Conservation (phyloP, 2,888 invertebrate genomes). For the Andrena praecox region DNA sequence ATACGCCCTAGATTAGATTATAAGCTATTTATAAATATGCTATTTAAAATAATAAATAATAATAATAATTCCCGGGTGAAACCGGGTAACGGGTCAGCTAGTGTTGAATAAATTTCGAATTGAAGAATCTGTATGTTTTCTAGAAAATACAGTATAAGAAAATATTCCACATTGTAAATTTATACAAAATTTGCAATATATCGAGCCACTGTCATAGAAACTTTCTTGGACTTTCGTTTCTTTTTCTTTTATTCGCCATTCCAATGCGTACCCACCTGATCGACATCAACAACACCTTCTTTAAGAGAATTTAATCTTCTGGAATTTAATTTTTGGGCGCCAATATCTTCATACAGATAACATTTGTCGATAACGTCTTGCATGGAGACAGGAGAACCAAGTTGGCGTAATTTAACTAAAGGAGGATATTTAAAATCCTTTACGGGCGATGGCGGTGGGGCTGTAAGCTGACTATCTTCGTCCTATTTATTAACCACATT, state of each 20-base stretch:
- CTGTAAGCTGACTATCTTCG: constrained; percentile 1
- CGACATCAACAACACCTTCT: neutral
- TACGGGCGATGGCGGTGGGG: neutral
- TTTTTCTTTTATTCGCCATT: neutral
- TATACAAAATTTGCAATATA: neutral
- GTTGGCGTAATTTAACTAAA: constrained; percentile 14
- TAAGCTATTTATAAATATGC: no score
- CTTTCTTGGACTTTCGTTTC: constrained; percentile 4
- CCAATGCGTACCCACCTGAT: neutral
- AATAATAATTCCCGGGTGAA: no score
- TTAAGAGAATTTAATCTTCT: neutral
- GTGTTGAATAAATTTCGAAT: neutral
- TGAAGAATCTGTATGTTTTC: neutral
- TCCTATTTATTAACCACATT: constrained; percentile 19
- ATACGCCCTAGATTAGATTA: no score
- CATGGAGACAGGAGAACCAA: neutral
- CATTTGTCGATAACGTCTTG: constrained; percentile 1
- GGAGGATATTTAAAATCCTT: constrained; percentile 39
- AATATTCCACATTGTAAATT: neutral
- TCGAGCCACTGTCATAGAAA: neutral
- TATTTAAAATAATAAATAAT: no score
- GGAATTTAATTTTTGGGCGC: neutral
- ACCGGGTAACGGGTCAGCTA: no score
- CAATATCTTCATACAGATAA: neutral
- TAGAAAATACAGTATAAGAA: neutral